Percentiles rank a stretch among this genome's conserved stretches.
Evolutionary conservation across 2,797 vertebrate genomes (phyloP).

Genomic region (Neopelma chrysocephalum): DNA sequence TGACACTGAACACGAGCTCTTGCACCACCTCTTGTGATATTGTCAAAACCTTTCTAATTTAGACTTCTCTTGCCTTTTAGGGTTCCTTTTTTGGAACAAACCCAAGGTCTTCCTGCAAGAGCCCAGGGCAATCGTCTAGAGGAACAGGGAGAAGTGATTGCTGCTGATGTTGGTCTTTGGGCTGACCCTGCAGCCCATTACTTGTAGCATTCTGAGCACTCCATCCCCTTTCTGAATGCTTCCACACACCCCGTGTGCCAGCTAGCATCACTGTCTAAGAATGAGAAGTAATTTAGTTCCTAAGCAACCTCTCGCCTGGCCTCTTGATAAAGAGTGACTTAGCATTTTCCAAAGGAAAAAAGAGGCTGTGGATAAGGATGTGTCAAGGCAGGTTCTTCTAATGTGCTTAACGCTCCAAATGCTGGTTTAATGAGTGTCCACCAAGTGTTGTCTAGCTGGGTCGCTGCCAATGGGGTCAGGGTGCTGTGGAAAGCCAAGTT

Average conservation of each 20-base stretch:
- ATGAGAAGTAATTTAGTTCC: conserved; percentile 66
- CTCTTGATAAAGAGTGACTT: conserved; percentile 64
- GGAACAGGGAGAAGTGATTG: not conserved
- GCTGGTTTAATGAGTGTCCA: not conserved
- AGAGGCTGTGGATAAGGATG: not conserved
- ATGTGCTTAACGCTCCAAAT: not conserved
- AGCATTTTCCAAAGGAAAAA: conserved; percentile 29
- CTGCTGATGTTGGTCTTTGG: not conserved
- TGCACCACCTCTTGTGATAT: not conserved
- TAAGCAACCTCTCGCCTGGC: conserved; percentile 63
- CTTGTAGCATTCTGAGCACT: not conserved
- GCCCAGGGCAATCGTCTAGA: not conserved
- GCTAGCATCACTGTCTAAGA: conserved; percentile 65
- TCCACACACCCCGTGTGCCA: not conserved
- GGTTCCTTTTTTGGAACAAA: not conserved
- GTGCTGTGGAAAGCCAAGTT: not conserved
- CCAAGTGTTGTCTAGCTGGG: not conserved
- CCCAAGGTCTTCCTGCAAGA: not conserved
- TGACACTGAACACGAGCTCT: fast-evolving
- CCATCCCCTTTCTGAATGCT: not conserved
- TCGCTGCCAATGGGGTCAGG: not conserved
- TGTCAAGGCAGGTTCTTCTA: conserved; percentile 10
- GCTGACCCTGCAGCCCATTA: not conserved
- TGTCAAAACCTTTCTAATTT: not conserved
- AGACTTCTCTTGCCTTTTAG: not conserved